phyloP scores from a whole-genome alignment of 2,888 invertebrate species.

The Patella pellucida region DNA sequence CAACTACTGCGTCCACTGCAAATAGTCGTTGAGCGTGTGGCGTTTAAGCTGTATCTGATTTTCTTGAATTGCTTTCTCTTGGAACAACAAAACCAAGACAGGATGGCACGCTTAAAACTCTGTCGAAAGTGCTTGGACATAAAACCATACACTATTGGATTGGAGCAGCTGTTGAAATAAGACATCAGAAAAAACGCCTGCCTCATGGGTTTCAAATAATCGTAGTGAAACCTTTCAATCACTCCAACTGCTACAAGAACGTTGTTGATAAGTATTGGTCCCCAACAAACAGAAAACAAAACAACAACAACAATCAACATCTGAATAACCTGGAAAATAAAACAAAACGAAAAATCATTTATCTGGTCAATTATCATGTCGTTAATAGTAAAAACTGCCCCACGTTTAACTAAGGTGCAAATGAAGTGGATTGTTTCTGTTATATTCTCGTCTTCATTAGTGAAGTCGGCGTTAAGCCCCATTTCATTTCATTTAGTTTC shows the following conservation, averaged over 20 bases:
- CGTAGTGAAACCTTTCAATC: conserved; percentile 73
- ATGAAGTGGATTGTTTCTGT: no score
- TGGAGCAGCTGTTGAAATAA: conserved; percentile 82
- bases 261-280: conserved; percentile 79
- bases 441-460: no score
- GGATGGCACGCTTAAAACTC: conserved; percentile 64
- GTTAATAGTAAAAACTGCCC: no score
- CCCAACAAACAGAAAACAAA: conserved; percentile 81
- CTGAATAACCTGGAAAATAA: conserved; percentile 77
- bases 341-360: neutral
- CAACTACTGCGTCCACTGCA: neutral
- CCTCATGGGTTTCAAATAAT: conserved; percentile 76
- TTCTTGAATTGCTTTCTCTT: neutral
- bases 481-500: no score
- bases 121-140: conserved; percentile 81
- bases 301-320: conserved; percentile 82
- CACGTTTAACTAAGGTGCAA: no score
- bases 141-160: conserved; percentile 82
- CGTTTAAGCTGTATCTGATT: neutral
- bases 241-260: conserved; percentile 77
- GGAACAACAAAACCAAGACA: conserved; percentile 38
- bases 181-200: conserved; percentile 79
- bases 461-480: no score
- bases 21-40: neutral
- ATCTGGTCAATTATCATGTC: no score